These are phyloP conservation scores for western clawed frog (Xenopus tropicalis) DNA, from an alignment of 2,113 vertebrate species.

Conservation along the genomic window UCB_Xtro_10.0 CM004444.2:160412001-160412500, in stretches of 20 bases:
- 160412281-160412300: constrained; percentile 91
- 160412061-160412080: constrained; percentile 95
- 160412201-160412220: constrained; percentile 95
- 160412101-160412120: constrained; percentile 94
- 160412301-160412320: constrained; percentile 98
- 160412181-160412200: constrained; percentile 90
- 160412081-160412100: constrained; percentile 93
- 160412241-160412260: constrained; percentile 96
- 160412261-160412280: constrained; percentile 91
- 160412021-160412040: constrained; percentile 93
- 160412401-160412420: constrained; percentile 95
- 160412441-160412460: constrained; percentile 61
- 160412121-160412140: constrained; percentile 97
- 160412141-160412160: constrained; percentile 97
- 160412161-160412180: constrained; percentile 93
- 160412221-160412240: constrained; percentile 96
- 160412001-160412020: constrained; percentile 93
- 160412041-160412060: constrained; percentile 95
- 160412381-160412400: constrained; percentile 98
- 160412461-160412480: no score
- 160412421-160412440: constrained; percentile 97
- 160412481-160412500: no score
- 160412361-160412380: constrained; percentile 98
- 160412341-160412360: constrained; percentile 93
- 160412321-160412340: constrained; percentile 97